Evolutionary conservation across 2,888 invertebrate species (phyloP), one percentile per base, ranked within the genome.

Genomic region (Trissolcus japonicus): DNA sequence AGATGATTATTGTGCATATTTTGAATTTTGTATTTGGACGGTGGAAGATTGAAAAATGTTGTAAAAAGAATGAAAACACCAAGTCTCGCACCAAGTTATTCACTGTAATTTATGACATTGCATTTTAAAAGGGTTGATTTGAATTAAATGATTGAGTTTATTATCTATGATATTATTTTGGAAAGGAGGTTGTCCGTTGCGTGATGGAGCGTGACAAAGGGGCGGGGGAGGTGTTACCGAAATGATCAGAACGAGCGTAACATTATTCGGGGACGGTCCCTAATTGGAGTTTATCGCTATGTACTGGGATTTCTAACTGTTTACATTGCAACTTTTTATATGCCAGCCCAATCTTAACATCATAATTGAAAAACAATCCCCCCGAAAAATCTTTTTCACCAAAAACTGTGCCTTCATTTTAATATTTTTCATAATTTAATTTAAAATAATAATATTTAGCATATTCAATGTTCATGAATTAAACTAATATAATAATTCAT

Each of bases 191-290:
- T 68, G 74, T 51, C 51, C 57, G 40, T 40, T 41, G 41, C 35
- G 41, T 69, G 55, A 75, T 75, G 59, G 46, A 63, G 75, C 68
- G 69, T 75, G 69, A 75, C 68, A 68, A 75, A 75, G 69, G 65
- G 68, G 75, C 68, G 68, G 75, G 68, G 48, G 68, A 74, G 59
- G 63, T 75, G 68, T 56, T 9, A 59, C 59, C 54, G 50, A 63
- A 75, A 59, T 75, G 62, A 74, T 74, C 62, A 35, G 48, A 68
- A 54, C 51, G 59, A 68, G 63, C 59, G 59, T 75, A 68, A 68
- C 59, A 16, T 59, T 75, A 59, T 68, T 68, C 55, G 62, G 74
- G 66, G 66, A 60, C 62, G 63, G 46, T 54, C 19, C 59, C 63
- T 75, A 75, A 75, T 68, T 75, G 59, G 48, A 17, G 54, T 62